Base-by-base conservation (phyloP, 2,113 vertebrate species). In the Canis aureus region DNA sequence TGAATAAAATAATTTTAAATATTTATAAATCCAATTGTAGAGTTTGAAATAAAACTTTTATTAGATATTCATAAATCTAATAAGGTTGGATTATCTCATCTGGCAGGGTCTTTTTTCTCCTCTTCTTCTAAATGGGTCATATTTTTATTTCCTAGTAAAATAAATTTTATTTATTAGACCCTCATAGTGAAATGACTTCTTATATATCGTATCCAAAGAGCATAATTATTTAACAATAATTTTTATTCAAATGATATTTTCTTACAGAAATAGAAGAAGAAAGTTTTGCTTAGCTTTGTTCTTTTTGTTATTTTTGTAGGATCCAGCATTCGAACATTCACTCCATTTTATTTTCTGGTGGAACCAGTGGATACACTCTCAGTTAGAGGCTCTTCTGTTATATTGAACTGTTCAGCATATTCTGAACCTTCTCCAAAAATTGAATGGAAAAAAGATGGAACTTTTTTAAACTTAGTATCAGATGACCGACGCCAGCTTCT, bases 371-470 rank as follows among this genome's bases (percentile, higher is more conserved):
- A 99, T 67, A 98, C 98, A 1, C 98, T 99, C 96, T 98, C 99
- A 0, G 91, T 99, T 19, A 99, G 99, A 0, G 99, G 99, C 0
- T 99, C 98, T 13, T 97, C 99, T 0, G 99, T 99, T 6, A 11
- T 99, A 67, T 98, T 99, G 97, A 99, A 99, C 99, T 99, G 99
- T 97, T 99, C 99, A 0, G 99, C 99, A 4, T 98, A 99, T 84
- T 99, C 99, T 66, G 99, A 99, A 29, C 97, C 98, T 11, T 91
- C 99, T 4, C 99, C 99, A 3, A 99, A 99, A 67, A 99, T 99
- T 8, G 99, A 99, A 96, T 99, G 99, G 99, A 99, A 99, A 82
- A 99, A 99, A 94, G 99, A 99, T 2, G 99, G 99, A 90, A 99
- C 99, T 80, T 99, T 99, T 97, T 98, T 99, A 60, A 99, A 99